A percentile compares a stretch with the other conserved stretches of the same genome.
Evolutionary conservation across 2,113 vertebrate species (phyloP).

Genomic region (Macheiramphus alcinus): DNA sequence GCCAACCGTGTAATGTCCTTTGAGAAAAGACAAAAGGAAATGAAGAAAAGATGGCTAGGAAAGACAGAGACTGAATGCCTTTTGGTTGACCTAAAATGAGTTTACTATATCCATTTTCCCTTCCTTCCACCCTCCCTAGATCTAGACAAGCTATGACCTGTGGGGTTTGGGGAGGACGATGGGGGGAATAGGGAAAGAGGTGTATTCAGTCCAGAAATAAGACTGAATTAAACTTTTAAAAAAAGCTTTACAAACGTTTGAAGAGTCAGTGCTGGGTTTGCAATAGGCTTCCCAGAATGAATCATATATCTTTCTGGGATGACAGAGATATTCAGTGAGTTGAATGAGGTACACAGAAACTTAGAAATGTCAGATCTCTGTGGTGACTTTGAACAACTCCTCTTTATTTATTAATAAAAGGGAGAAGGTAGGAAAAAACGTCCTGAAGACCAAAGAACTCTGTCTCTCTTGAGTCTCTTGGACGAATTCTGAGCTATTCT

Average conservation of each 20-base stretch:
- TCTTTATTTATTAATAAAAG: slow-evolving; percentile 48
- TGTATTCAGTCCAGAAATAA: background rate
- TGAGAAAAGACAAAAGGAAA: slow-evolving; percentile 8
- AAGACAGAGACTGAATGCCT: background rate
- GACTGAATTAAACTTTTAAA: background rate
- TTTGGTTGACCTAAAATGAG: background rate
- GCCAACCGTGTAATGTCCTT: background rate
- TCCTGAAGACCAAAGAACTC: slow-evolving; percentile 29
- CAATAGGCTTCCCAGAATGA: slow-evolving; percentile 2
- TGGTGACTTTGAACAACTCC: slow-evolving; percentile 5
- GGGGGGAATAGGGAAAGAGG: background rate
- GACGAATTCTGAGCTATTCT: background rate
- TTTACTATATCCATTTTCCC: background rate
- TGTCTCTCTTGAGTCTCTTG: background rate
- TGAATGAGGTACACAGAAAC: slow-evolving; percentile 17
- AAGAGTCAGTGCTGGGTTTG: background rate
- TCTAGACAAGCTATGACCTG: background rate
- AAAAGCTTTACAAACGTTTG: background rate
- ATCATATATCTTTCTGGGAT: background rate
- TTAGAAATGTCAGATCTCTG: slow-evolving; percentile 4
- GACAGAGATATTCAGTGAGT: background rate
- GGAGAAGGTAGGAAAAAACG: slow-evolving; percentile 1
- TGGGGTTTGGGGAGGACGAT: background rate
- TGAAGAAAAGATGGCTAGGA: background rate
- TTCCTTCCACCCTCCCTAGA: background rate